Percentiles rank a stretch among this genome's conserved stretches.
Conservation (phyloP, 1,140 invertebrate species). For the Camponotus vicinus region DNA sequence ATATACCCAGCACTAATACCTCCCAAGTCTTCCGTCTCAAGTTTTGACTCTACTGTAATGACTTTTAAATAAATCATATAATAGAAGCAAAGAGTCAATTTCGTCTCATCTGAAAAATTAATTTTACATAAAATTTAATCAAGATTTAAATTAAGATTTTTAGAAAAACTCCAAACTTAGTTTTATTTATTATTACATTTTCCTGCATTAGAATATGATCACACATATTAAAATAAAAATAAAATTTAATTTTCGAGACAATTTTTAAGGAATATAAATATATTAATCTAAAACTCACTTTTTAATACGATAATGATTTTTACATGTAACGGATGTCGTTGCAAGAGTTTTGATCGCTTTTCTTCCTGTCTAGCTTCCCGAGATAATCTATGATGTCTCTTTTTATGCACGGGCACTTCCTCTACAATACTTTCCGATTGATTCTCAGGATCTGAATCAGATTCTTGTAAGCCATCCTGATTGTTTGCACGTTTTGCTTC, state of each 20-base stretch:
- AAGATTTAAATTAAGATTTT: background rate
- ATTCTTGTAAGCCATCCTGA: slow-evolving; percentile 88
- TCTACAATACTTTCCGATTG: slow-evolving; percentile 85
- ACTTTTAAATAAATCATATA: slow-evolving; percentile 89
- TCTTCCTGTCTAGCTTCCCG: slow-evolving; percentile 89
- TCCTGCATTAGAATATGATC: no score
- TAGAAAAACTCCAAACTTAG: background rate
- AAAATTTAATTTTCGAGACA: background rate
- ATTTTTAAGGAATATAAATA: slow-evolving; percentile 10
- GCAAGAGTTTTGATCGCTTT: slow-evolving; percentile 89
- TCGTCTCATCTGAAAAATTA: slow-evolving; percentile 85
- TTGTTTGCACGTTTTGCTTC: slow-evolving; percentile 90
- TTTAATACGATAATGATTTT: slow-evolving; percentile 88
- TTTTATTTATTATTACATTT: no score
- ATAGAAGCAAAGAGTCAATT: slow-evolving; percentile 88
- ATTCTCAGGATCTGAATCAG: slow-evolving; percentile 89
- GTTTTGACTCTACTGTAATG: slow-evolving; percentile 88
- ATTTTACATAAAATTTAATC: slow-evolving; percentile 17
- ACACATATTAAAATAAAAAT: no score
- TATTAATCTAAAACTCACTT: slow-evolving; percentile 73
- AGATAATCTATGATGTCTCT: slow-evolving; percentile 87
- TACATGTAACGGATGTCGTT: slow-evolving; percentile 91
- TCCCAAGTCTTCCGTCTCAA: slow-evolving; percentile 82
- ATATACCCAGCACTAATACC: slow-evolving; percentile 79
- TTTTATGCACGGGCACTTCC: slow-evolving; percentile 87